Conservation (phyloP, 2,797 vertebrate species). For the Macropus fuliginosus region DNA sequence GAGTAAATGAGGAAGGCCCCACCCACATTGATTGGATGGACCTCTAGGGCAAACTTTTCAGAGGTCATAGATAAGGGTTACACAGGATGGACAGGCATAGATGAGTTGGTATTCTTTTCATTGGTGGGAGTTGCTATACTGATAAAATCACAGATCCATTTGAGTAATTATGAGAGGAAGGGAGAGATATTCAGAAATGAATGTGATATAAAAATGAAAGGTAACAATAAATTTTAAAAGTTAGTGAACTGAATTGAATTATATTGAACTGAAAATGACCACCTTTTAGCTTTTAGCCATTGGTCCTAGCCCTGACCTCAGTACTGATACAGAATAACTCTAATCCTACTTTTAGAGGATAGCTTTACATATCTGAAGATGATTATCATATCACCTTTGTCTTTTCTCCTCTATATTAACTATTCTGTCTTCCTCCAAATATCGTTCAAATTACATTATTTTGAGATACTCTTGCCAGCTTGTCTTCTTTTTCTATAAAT, state of each 20-base stretch:
- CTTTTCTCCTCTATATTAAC: background rate
- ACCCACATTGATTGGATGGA: fast-evolving
- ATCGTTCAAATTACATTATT: background rate
- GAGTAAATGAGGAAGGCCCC: background rate
- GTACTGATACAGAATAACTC: background rate
- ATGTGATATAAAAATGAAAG: background rate
- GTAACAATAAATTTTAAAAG: background rate
- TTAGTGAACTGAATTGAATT: background rate
- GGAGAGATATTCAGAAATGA: background rate
- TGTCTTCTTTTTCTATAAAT: background rate
- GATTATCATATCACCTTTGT: background rate
- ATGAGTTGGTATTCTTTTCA: background rate
- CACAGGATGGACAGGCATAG: background rate
- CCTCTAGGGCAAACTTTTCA: background rate
- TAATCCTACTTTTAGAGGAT: background rate
- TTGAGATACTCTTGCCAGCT: background rate
- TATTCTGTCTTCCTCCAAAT: background rate
- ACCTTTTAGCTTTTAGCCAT: background rate
- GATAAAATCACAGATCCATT: background rate
- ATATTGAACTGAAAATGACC: background rate
- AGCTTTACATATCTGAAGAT: background rate
- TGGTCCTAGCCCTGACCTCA: background rate
- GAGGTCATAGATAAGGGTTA: background rate
- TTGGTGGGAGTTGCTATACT: background rate
- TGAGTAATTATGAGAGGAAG: background rate